Evolutionary conservation across 2,797 vertebrate genomes (phyloP), one percentile per base, ranked within the genome.

Genomic region (Enteromius argenteus): DNA sequence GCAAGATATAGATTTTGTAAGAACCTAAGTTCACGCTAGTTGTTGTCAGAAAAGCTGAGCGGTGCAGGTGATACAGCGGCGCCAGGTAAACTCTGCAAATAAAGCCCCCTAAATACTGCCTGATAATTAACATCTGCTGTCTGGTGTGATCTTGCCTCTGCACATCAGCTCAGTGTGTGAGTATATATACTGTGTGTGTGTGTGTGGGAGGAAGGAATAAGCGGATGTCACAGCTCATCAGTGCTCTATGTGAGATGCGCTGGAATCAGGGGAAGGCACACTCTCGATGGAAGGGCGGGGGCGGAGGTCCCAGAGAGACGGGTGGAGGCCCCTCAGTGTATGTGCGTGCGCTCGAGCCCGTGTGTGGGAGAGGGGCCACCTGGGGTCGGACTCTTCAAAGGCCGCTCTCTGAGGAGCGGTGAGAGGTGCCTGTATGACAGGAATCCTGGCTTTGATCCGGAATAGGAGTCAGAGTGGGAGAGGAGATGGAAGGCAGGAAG

Each of bases 341-440:
- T 83, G 71, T 71, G 83, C 60, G 11, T 74, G 27, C 5, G 9
- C 73, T 56, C 32, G 44, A 66, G 53, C 60, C 39, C n/a, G 51
- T 71, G 77, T 81, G 77, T 79, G 88, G 81, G 88, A 86, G 85
- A 84, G 76, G 81, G 80, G 76, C 85, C 85, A 88, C 84, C 81
- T 81, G 84, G 88, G 88, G 84, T 75, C 67, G 27, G 66, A 76
- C 84, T 87, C 86, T 90, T 89, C 88, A 90, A 87, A 90, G 85
- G 85, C 85, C 58, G 71, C 79, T 80, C 84, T 86, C 78, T 76
- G 23, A 84, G 88, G 84, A 87, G 64, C 72, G 21, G 84, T 84
- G 73, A 86, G 84, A 89, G 84, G 87, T 87, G 78, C 81, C 84
- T 86, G 79, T 76, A 71, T 86, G 84, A 86, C 85, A 87, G 77